phyloP scores from a whole-genome alignment of 1,140 invertebrate genomes.

The Drosophila kohkoa region DNA sequence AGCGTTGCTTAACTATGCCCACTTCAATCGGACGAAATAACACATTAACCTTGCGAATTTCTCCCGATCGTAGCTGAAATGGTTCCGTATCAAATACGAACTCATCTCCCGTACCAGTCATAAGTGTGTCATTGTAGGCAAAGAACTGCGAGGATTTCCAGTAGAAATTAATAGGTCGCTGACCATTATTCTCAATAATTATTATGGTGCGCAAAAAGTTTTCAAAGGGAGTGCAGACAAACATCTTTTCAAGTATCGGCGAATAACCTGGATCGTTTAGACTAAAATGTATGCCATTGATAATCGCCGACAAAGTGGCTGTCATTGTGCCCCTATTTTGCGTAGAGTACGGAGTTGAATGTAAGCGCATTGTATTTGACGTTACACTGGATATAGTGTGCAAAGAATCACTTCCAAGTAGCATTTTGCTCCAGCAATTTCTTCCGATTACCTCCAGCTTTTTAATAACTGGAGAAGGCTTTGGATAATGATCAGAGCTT shows the following conservation, averaged over 20 bases:
- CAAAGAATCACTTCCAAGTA: constrained; percentile 8
- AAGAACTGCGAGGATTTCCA: constrained; percentile 56
- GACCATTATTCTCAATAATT: constrained; percentile 66
- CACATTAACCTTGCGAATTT: constrained; percentile 35
- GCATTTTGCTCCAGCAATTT: not conserved
- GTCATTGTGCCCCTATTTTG: not conserved
- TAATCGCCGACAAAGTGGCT: constrained; percentile 26
- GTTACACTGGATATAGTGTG: constrained; percentile 8
- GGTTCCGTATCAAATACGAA: constrained; percentile 54
- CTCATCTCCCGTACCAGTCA: constrained; percentile 20
- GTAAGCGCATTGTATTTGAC: not conserved
- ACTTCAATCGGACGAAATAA: constrained; percentile 54
- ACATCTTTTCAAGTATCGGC: constrained; percentile 51
- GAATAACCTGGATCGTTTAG: constrained; percentile 39
- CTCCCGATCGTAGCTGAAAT: constrained; percentile 43
- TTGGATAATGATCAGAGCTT: constrained; percentile 3
- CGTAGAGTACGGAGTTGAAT: no score
- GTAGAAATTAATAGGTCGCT: constrained; percentile 28
- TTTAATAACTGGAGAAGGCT: constrained; percentile 49
- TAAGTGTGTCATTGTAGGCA: constrained; percentile 44
- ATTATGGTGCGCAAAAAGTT: constrained; percentile 52
- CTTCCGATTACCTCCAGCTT: constrained; percentile 39
- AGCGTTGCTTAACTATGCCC: constrained; percentile 60
- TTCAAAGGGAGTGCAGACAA: constrained; percentile 64
- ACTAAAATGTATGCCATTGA: constrained; percentile 58